Evolutionary conservation across 2,888 invertebrate species (phyloP), one percentile per base, ranked within the genome.

Genomic region (Chalcosyrphus nemorum): DNA sequence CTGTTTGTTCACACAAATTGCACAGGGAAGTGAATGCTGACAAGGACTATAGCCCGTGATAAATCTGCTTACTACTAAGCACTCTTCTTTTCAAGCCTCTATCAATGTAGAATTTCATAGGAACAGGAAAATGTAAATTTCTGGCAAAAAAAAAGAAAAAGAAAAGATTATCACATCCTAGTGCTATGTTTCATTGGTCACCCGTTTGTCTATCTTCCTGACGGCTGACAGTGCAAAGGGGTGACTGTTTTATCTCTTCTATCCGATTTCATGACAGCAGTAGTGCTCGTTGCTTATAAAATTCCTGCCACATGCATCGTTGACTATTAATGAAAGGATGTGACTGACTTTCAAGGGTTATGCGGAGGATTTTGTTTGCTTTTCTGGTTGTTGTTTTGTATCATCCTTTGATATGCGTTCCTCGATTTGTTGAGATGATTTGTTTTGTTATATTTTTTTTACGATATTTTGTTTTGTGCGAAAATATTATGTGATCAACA

Each of bases 231-330:
- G 38, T 74, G 21, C 47, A 59, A 41, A 50, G 21, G 75, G 29
- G 21, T 57, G 68, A 43, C 59, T 68, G 54, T 61, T 59, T 76
- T 59, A 59, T 76, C 59, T 35, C 35, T 54, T 56, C 66, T 43
- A 50, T 59, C 43, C 41, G 38, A 76, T 68, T 56, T 66, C 35
- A 59, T 74, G 63, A 68, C 59, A 74, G 52, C 41, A 29, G 52
- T 32, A 21, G 45, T 66, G 59, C 41, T 45, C 4, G 11, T 41
- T 57, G 57, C 15, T 29, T 47, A 47, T 24, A 66, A 68, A 54
- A 57, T 74, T 71, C 66, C 61, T 72, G n/a, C 66, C 80, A 74
- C 72, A 80, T 66, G 80, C 80, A 66, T 66, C 80, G 80, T 74
- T 66, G 72, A 66, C 57, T 80, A 66, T 74, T 74, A 80, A 80